Percentiles rank a stretch among this genome's conserved stretches.
Conservation (phyloP, 2,113 vertebrate genomes). For the Mormyrus lacerda region DNA sequence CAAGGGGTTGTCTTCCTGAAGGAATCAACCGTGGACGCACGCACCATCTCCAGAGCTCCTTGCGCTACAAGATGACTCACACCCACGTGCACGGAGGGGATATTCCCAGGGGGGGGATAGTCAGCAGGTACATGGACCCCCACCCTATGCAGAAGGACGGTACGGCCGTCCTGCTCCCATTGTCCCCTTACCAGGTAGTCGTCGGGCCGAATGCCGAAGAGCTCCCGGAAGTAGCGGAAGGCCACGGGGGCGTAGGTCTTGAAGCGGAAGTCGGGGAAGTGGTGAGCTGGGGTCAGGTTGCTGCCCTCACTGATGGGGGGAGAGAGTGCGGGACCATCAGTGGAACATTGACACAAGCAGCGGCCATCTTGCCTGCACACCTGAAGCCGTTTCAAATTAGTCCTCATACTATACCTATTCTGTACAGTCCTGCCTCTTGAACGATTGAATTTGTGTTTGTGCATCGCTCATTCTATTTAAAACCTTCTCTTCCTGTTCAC, state of each 20-base stretch:
- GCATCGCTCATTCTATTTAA: background rate
- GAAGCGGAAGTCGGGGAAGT: slow-evolving; percentile 96
- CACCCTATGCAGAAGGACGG: background rate
- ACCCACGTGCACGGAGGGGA: background rate
- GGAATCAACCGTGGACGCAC: background rate
- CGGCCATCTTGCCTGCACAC: background rate
- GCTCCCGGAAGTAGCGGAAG: slow-evolving; percentile 97
- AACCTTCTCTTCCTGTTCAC: background rate
- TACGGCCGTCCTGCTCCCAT: too few species aligned
- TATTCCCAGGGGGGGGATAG: background rate
- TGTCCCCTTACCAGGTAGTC: slow-evolving; percentile 86
- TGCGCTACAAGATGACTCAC: background rate
- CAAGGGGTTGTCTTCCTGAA: background rate
- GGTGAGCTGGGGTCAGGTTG: slow-evolving; percentile 94
- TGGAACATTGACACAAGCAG: background rate
- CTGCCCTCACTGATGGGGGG: slow-evolving; percentile 79
- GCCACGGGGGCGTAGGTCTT: slow-evolving; percentile 96
- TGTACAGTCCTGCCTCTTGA: background rate
- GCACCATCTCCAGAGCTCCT: background rate
- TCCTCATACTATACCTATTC: background rate
- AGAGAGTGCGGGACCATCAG: background rate
- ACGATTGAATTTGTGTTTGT: background rate
- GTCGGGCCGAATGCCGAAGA: slow-evolving; percentile 95
- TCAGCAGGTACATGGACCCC: background rate
- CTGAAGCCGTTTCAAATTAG: background rate